Evolutionary conservation across 2,888 invertebrate species (phyloP).

Genomic region (Philopedon plagiatum): DNA sequence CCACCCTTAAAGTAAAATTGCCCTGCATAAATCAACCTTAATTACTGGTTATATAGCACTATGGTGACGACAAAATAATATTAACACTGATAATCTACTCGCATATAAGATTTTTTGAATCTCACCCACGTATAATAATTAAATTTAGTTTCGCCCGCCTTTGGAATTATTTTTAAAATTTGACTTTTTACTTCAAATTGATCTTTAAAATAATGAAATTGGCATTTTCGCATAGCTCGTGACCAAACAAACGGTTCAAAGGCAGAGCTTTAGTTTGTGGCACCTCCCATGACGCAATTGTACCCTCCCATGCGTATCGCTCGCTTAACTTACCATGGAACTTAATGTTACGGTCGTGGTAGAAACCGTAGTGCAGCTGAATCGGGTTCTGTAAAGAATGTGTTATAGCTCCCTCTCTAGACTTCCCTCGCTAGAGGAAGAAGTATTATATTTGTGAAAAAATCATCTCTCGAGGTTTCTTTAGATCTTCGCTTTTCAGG

Average conservation of each 20-base stretch:
- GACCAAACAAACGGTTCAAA: constrained; percentile 43
- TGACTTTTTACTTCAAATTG: background rate
- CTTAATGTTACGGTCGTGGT: constrained; percentile 28
- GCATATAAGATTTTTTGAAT: background rate
- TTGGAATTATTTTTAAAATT: background rate
- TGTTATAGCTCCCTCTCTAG: too few relatives aligned
- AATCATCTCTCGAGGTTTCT: too few relatives aligned
- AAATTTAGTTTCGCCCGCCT: background rate
- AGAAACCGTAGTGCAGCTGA: constrained; percentile 34
- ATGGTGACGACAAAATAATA: background rate
- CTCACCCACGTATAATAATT: background rate
- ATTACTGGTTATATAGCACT: too few relatives aligned
- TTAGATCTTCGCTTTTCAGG: too few relatives aligned
- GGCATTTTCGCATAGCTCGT: constrained; percentile 34
- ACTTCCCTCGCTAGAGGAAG: too few relatives aligned
- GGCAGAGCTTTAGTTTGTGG: constrained; percentile 43
- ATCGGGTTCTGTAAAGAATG: background rate
- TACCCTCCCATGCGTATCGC: constrained; percentile 49
- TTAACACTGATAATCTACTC: background rate
- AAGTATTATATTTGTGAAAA: too few relatives aligned
- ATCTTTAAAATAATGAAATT: constrained; percentile 17
- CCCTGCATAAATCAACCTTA: too few relatives aligned
- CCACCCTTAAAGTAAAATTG: too few relatives aligned
- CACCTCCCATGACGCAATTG: constrained; percentile 51
- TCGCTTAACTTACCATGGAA: constrained; percentile 47